Conservation (phyloP, 2,113 vertebrate genomes). For the Rhabdomys dilectus region DNA sequence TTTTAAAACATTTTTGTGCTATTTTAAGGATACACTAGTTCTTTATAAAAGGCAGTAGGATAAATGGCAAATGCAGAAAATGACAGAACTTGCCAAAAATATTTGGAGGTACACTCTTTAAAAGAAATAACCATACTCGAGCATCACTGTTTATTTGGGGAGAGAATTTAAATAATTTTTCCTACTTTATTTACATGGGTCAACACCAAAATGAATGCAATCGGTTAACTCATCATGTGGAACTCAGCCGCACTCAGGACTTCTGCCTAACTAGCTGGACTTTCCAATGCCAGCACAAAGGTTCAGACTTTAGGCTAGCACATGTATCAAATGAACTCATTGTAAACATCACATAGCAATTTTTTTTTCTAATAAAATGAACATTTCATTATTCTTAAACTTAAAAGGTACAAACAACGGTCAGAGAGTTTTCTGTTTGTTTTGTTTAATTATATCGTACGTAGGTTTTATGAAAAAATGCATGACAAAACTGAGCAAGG, state of each 20-base stretch:
- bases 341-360: conserved; percentile 16
- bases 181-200: conserved; percentile 29
- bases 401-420: conserved; percentile 50
- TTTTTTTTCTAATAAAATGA: conserved; percentile 48
- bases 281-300: background rate
- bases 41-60: conserved; percentile 79
- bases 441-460: background rate
- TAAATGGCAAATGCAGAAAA: conserved; percentile 74
- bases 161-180: conserved; percentile 29
- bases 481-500: conserved; percentile 16
- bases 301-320: conserved; percentile 45
- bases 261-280: background rate
- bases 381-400: conserved; percentile 59
- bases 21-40: conserved; percentile 74
- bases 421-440: conserved; percentile 4
- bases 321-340: background rate
- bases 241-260: background rate
- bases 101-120: conserved; percentile 49
- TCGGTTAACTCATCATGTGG: background rate
- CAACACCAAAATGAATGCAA: conserved; percentile 19
- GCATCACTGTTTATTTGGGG: conserved; percentile 22
- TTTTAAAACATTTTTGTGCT: conserved; percentile 71
- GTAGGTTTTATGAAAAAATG: conserved; percentile 44
- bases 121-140: conserved; percentile 39
- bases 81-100: conserved; percentile 73